A percentile compares a stretch with the other conserved stretches of the same genome.
Evolutionary conservation across 2,113 vertebrate species (phyloP).

Genomic region (Serinus canaria): DNA sequence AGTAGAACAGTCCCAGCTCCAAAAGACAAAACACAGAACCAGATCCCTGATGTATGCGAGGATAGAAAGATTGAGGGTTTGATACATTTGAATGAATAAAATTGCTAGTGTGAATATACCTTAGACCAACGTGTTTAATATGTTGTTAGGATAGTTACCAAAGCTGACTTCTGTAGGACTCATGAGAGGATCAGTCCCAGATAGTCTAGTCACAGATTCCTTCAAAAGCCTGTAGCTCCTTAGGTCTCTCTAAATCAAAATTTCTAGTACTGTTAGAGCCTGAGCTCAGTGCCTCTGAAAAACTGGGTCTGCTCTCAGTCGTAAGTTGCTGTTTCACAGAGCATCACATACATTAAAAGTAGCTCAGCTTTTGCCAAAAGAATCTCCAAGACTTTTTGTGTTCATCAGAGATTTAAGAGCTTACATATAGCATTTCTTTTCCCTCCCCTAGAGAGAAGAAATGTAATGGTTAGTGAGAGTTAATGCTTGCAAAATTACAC

Average conservation of each 20-base stretch:
- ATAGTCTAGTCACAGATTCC: background rate
- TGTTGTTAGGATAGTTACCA: background rate
- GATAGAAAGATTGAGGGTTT: background rate
- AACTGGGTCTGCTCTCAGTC: background rate
- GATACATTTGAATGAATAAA: background rate
- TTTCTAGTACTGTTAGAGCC: background rate
- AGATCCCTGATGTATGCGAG: background rate
- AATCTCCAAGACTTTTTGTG: background rate
- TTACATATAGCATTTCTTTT: background rate
- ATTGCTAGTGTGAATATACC: background rate
- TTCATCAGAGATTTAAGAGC: background rate
- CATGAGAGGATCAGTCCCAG: background rate
- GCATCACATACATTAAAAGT: background rate
- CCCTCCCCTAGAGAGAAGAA: background rate
- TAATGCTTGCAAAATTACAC: background rate
- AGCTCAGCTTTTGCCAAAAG: background rate
- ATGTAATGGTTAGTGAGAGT: background rate
- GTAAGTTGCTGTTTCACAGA: background rate
- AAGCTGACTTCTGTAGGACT: background rate
- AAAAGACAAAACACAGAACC: background rate
- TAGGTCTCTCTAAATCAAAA: background rate
- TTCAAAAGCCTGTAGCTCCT: background rate
- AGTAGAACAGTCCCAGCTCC: background rate
- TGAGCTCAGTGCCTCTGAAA: background rate
- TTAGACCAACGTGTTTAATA: background rate